Evolutionary conservation across 2,888 invertebrate genomes (phyloP).

Genomic region (Melanophora roralis): DNA sequence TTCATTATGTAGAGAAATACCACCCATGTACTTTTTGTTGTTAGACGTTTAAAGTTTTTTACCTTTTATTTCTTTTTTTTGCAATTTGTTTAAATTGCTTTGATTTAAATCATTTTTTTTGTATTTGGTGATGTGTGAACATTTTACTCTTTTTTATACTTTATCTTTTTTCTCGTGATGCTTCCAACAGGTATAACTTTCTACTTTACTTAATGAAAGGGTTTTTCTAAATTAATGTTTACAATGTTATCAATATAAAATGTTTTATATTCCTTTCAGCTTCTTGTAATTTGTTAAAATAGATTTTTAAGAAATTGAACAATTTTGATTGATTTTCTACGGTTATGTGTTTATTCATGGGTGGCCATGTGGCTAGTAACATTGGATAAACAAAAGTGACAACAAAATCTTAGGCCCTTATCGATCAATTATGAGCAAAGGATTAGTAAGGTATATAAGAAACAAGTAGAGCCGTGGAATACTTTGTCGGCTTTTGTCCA

Average conservation of each 20-base stretch:
- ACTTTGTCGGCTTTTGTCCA: too few species aligned
- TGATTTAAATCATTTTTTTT: slow-evolving; percentile 43
- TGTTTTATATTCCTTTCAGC: slow-evolving; percentile 26
- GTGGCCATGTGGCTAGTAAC: too few species aligned
- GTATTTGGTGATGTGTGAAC: slow-evolving; percentile 34
- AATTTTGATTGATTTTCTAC: slow-evolving; percentile 47
- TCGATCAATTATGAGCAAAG: background rate
- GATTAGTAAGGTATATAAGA: too few species aligned
- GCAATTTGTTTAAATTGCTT: slow-evolving; percentile 28
- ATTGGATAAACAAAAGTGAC: background rate
- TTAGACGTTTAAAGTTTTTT: background rate
- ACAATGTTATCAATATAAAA: slow-evolving; percentile 54
- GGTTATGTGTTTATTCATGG: background rate
- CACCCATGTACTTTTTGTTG: slow-evolving; percentile 5
- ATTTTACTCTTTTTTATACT: background rate
- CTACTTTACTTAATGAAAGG: slow-evolving; percentile 39
- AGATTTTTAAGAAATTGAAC: background rate
- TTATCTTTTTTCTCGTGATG: background rate
- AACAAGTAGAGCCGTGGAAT: too few species aligned
- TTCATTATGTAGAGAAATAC: background rate
- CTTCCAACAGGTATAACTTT: background rate
- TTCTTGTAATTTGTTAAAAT: slow-evolving; percentile 22
- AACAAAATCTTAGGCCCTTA: background rate
- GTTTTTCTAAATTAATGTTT: slow-evolving; percentile 41
- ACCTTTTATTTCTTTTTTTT: slow-evolving; percentile 11